Evolutionary conservation across 2,797 vertebrate genomes (phyloP).

Genomic region (Enteromius afrohamiltoni): DNA sequence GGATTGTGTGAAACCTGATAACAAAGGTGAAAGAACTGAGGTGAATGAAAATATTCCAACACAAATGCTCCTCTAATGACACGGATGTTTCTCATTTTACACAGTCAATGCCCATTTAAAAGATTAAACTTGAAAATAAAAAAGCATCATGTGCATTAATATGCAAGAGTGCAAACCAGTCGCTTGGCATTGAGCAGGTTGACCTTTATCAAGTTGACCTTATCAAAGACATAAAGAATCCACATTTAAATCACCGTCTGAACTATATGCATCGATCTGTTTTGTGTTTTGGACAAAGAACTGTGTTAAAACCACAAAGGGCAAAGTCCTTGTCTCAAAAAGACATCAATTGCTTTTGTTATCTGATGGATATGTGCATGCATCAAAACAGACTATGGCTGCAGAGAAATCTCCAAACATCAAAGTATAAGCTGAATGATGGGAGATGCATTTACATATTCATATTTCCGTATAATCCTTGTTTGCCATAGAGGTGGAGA

Average conservation of each 20-base stretch:
- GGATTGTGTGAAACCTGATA: slow-evolving; percentile 47
- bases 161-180: slow-evolving; percentile 36
- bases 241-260: slow-evolving; percentile 51
- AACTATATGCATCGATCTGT: slow-evolving; percentile 56
- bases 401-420: slow-evolving; percentile 13
- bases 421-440: background rate
- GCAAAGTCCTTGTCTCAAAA: slow-evolving; percentile 33
- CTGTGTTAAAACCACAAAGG: slow-evolving; percentile 44
- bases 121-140: background rate
- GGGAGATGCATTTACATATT: background rate
- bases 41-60: slow-evolving; percentile 26
- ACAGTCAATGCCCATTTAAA: slow-evolving; percentile 6
- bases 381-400: background rate
- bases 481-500: background rate
- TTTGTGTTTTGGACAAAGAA: slow-evolving; percentile 52
- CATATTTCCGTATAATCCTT: background rate
- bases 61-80: slow-evolving; percentile 26
- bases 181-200: slow-evolving; percentile 35
- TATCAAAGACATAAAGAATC: slow-evolving; percentile 54
- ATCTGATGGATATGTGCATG: slow-evolving; percentile 13
- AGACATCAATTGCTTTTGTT: slow-evolving; percentile 45
- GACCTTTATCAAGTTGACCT: slow-evolving; percentile 52
- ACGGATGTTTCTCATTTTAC: slow-evolving; percentile 30
- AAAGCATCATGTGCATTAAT: slow-evolving; percentile 36
- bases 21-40: slow-evolving; percentile 42